Evolutionary conservation across 2,113 vertebrate genomes (phyloP).

Genomic region (Gymnocephalus cernua): DNA sequence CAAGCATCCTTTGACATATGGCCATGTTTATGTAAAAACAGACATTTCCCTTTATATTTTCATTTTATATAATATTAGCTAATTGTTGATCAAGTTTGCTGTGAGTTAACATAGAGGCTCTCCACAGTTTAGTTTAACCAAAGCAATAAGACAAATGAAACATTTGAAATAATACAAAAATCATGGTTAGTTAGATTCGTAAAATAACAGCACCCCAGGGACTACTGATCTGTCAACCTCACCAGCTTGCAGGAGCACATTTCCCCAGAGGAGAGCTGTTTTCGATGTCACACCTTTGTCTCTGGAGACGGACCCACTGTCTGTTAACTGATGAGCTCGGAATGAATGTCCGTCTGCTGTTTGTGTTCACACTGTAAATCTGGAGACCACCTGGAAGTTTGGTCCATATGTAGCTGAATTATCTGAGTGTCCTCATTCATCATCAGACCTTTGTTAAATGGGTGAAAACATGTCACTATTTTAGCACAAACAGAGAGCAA

Average conservation of each 20-base stretch:
- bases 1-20: not conserved
- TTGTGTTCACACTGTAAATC: constrained; percentile 31
- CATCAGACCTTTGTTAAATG: not conserved
- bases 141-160: not conserved
- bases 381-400: constrained; percentile 39
- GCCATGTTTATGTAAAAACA: not conserved
- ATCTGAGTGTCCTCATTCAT: not conserved
- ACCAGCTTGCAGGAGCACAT: not conserved
- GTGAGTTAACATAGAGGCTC: not conserved
- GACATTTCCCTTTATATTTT: not conserved
- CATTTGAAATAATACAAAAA: not conserved
- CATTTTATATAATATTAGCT: not conserved
- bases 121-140: not conserved
- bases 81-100: not conserved
- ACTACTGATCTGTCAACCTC: not conserved
- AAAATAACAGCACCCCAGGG: not conserved
- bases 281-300: constrained; percentile 46
- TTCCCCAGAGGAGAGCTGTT: constrained; percentile 8
- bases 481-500: not conserved
- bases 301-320: constrained; percentile 22
- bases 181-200: not conserved
- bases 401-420: not conserved
- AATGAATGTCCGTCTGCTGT: constrained; percentile 23
- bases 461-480: not conserved
- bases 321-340: constrained; percentile 23